These are phyloP conservation scores for Eudemis profundana DNA, from an alignment of 2,888 invertebrate species.

Conservation along the genomic window DNA sequence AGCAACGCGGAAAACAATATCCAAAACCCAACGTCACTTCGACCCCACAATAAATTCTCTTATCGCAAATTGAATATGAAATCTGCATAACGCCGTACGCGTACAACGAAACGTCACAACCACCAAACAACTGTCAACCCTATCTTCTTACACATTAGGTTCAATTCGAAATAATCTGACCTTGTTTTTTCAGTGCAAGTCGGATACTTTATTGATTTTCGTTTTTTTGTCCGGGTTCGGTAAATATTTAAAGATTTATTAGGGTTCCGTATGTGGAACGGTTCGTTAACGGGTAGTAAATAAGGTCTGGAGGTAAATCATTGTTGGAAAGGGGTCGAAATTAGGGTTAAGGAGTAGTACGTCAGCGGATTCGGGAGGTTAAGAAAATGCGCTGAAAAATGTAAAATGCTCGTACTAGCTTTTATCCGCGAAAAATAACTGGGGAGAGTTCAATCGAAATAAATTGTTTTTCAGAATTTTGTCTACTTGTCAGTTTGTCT, in stretches of 20 bases:
- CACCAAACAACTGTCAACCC: slow-evolving; percentile 3
- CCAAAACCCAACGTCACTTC: slow-evolving; percentile 27
- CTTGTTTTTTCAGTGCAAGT: slow-evolving; percentile 42
- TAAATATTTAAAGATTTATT: slow-evolving; percentile 44
- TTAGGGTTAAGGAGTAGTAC: slow-evolving; percentile 25
- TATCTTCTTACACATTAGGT: neutral
- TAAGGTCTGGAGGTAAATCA: slow-evolving; percentile 39
- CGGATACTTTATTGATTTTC: slow-evolving; percentile 37
- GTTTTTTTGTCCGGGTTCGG: slow-evolving; percentile 31
- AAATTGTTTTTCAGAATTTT: too few species aligned
- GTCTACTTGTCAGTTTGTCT: too few species aligned
- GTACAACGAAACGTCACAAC: slow-evolving; percentile 7
- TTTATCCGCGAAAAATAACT: too few species aligned
- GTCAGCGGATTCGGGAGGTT: slow-evolving; percentile 20
- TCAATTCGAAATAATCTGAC: neutral
- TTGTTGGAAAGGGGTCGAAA: slow-evolving; percentile 28
- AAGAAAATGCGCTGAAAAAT: neutral
- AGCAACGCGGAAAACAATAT: slow-evolving; percentile 34
- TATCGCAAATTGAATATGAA: slow-evolving; percentile 48
- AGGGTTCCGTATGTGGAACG: slow-evolving; percentile 33
- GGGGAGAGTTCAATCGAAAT: too few species aligned
- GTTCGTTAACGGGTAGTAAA: slow-evolving; percentile 40
- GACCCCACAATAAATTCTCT: slow-evolving; percentile 45
- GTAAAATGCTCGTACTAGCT: neutral
- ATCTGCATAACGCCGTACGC: slow-evolving; percentile 43